Conservation (phyloP, 2,797 vertebrate species). For the Sciurus carolinensis region DNA sequence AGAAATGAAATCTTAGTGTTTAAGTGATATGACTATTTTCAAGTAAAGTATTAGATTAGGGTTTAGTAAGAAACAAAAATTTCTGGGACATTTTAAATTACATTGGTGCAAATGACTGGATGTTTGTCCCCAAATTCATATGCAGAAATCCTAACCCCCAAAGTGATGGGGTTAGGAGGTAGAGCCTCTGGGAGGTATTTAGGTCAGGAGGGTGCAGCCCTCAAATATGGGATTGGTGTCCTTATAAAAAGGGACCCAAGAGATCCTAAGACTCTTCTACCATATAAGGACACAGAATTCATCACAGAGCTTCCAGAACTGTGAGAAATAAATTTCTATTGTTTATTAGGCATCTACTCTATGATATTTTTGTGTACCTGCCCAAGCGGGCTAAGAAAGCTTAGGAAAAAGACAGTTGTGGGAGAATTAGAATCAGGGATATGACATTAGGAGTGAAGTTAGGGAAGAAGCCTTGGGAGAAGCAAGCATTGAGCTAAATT, state of each 20-base stretch:
- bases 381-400: not conserved
- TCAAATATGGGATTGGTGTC: not conserved
- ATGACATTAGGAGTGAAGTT: not conserved
- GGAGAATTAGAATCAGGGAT: not conserved
- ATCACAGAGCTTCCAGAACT: not conserved
- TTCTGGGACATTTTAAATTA: conserved; percentile 19
- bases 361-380: not conserved
- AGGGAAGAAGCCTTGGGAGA: not conserved
- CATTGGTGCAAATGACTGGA: not conserved
- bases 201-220: not conserved
- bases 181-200: not conserved
- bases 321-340: not conserved
- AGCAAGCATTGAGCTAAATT: not conserved
- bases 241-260: not conserved
- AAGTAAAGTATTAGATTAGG: not conserved
- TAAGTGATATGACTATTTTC: not conserved
- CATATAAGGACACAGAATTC: not conserved
- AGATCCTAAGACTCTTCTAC: not conserved
- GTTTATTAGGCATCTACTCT: not conserved
- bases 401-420: not conserved
- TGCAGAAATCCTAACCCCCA: not conserved
- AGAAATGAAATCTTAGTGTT: conserved; percentile 6
- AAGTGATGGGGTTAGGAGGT: not conserved
- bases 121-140: not conserved
- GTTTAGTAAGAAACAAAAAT: conserved; percentile 13